A percentile compares a stretch with the other conserved stretches of the same genome.
phyloP scores from a whole-genome alignment of 1,140 invertebrate genomes.

The Bombyx mandarina region DNA sequence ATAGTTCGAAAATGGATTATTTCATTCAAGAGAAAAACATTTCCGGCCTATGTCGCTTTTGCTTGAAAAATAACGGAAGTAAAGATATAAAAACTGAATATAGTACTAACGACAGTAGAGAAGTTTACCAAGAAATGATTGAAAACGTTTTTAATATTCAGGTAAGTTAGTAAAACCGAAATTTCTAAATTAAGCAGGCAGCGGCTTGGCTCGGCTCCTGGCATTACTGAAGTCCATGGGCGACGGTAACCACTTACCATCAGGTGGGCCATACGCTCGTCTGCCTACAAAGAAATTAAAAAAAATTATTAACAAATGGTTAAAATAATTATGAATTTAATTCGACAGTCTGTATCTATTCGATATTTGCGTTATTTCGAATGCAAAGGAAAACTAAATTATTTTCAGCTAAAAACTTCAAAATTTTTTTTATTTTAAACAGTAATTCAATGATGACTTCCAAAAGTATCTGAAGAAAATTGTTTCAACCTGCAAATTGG shows the following conservation, averaged over 20 bases:
- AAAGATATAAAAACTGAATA: conserved; percentile 7
- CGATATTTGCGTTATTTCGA: not conserved
- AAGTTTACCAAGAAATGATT: conserved; percentile 20
- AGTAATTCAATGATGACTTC: no score
- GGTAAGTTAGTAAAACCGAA: conserved; percentile 8
- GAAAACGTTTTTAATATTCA: conserved; percentile 20
- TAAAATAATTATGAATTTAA: not conserved
- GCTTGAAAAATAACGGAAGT: not conserved
- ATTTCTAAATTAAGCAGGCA: not conserved
- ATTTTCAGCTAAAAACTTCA: no score
- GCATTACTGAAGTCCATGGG: no score
- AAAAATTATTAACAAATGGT: not conserved
- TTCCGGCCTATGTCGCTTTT: not conserved
- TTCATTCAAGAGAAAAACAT: not conserved
- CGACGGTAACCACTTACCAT: no score
- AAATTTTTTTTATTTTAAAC: no score
- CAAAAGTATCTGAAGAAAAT: no score
- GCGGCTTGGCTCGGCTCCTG: no score
- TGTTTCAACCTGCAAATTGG: no score
- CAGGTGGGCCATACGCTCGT: no score
- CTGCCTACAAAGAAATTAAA: not conserved
- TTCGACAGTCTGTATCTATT: not conserved
- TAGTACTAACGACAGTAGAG: conserved; percentile 9
- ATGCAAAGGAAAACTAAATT: no score
- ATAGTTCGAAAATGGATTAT: no score